phyloP scores from a whole-genome alignment of 2,888 invertebrate species.

The Epinotia nisella region DNA sequence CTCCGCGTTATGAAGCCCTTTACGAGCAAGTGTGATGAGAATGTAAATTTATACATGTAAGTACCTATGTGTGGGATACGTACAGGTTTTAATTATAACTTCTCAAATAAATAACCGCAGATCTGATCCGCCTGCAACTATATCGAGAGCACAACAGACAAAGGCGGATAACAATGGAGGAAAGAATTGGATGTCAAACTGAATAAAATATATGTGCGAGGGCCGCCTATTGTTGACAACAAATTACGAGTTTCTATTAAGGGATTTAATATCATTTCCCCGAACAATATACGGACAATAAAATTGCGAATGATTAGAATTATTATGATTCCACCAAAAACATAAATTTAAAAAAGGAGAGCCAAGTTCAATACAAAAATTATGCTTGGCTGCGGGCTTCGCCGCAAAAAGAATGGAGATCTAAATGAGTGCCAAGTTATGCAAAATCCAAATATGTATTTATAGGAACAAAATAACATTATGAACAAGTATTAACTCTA shows the following conservation, averaged over 20 bases:
- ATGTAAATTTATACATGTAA: too few relatives aligned
- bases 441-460: too few relatives aligned
- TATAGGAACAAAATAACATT: too few relatives aligned
- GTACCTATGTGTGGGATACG: neutral
- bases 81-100: conserved; percentile 19
- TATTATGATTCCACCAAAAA: too few relatives aligned
- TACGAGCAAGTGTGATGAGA: too few relatives aligned
- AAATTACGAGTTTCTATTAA: conserved; percentile 74
- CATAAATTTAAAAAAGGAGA: too few relatives aligned
- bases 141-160: conserved; percentile 56
- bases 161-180: conserved; percentile 62
- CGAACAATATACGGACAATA: conserved; percentile 9
- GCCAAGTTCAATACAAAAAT: too few relatives aligned
- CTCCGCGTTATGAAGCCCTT: too few relatives aligned
- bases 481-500: too few relatives aligned
- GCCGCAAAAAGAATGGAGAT: too few relatives aligned
- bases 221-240: conserved; percentile 67
- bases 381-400: too few relatives aligned
- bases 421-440: too few relatives aligned
- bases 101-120: conserved; percentile 38
- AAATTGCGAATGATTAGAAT: neutral
- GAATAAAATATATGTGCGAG: conserved; percentile 70
- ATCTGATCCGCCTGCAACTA: conserved; percentile 40
- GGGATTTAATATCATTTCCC: conserved; percentile 61
- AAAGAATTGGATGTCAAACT: conserved; percentile 72